Base-by-base conservation (phyloP, 2,113 vertebrate species). In the Nesospiza acunhae region DNA sequence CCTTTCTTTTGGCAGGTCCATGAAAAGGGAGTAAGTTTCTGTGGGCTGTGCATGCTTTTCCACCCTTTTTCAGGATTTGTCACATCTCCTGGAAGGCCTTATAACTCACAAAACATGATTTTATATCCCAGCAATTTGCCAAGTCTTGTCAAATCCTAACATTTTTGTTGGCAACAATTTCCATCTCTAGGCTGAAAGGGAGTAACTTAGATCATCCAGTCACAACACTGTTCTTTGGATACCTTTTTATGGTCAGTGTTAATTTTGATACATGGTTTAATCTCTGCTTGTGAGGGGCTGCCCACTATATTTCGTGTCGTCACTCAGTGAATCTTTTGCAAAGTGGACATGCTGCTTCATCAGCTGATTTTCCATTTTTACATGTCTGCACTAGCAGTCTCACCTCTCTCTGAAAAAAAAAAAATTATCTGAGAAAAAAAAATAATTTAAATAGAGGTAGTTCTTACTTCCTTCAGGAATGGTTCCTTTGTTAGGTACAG, bases 41-140 rank as follows among this genome's bases (percentile, higher is more conserved):
- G 75, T 93, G 81, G 66, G 84, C 73, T 85, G 68, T 60, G 89
- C 94, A 95, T 94, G 92, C 93, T 95, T 97, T 97, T 96, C 91
- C 78, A 96, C 91, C 74, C 39, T 96, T 95, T 97, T 96, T 87
- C 69, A 88, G 52, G 96, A 96, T 97, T 96, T 97, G 95, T 91
- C 94, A 97, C 90, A 72, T 96, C 89, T 97, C 94, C 93, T 97
- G 82, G 95, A 97, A 96, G 92, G 73, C 85, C 95, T 90, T 97
- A 93, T 96, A 95, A 97, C 95, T 96, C 93, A 97, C 94, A 92
- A 93, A 92, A 95, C 93, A 97, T 96, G 96, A 97, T 97, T 96
- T 95, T 96, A 96, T 85, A 77, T 90, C 96, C 92, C 49, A 69
- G 89, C 73, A 85, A 94, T 96, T 96, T 96, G 96, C 97, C 97